Conservation (phyloP, 2,888 invertebrate genomes). For the Yponomeuta sedellus region DNA sequence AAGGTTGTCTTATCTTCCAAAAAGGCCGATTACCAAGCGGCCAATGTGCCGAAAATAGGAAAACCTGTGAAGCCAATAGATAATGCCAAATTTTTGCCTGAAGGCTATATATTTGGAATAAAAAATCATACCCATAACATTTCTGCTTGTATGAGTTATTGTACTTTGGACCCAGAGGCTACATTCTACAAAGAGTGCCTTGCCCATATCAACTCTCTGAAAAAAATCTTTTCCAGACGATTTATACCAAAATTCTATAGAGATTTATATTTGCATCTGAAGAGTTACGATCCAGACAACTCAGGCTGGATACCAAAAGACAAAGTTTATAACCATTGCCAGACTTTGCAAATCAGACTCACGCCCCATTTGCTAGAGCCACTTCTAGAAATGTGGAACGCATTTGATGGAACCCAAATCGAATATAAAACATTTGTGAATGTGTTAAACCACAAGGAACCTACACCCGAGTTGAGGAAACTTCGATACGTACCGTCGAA, state of each 20-base stretch:
- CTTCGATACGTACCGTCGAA: neutral
- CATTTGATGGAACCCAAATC: slow-evolving; percentile 60
- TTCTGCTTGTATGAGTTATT: slow-evolving; percentile 56
- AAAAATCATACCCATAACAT: slow-evolving; percentile 56
- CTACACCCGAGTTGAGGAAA: slow-evolving; percentile 34
- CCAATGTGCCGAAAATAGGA: slow-evolving; percentile 50
- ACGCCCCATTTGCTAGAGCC: slow-evolving; percentile 67
- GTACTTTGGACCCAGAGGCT: slow-evolving; percentile 47
- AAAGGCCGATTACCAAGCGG: slow-evolving; percentile 54
- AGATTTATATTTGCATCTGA: slow-evolving; percentile 46
- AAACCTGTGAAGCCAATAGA: slow-evolving; percentile 63
- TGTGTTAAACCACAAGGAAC: slow-evolving; percentile 60
- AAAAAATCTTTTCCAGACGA: slow-evolving; percentile 44
- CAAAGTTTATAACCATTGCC: slow-evolving; percentile 59
- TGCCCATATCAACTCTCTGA: slow-evolving; percentile 55
- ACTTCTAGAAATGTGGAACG: slow-evolving; percentile 58
- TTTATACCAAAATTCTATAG: slow-evolving; percentile 48
- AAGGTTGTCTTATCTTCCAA: slow-evolving; percentile 49
- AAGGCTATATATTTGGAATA: slow-evolving; percentile 66
- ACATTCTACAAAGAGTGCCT: slow-evolving; percentile 61
- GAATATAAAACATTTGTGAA: slow-evolving; percentile 69
- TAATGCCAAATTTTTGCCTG: slow-evolving; percentile 60
- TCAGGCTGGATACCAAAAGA: slow-evolving; percentile 63
- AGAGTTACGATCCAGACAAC: slow-evolving; percentile 51
- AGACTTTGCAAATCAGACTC: slow-evolving; percentile 55